Evolutionary conservation across 2,113 vertebrate genomes (phyloP).

Genomic region (Ceyx margarethae): DNA sequence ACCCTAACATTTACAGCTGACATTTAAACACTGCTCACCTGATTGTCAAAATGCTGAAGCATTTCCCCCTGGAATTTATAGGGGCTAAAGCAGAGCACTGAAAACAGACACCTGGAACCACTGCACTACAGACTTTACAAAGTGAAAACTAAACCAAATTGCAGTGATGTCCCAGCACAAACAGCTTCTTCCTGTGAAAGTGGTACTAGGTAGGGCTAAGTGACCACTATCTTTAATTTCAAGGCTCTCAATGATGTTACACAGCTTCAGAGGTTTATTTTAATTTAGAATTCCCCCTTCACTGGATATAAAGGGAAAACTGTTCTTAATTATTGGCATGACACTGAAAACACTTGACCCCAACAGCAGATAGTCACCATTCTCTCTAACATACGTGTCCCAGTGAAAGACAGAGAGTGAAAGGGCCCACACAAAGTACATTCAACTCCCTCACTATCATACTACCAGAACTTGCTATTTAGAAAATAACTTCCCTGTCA

Average conservation of each 20-base stretch:
- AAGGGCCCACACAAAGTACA: background rate
- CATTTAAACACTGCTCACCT: background rate
- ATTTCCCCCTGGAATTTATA: background rate
- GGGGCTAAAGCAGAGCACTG: background rate
- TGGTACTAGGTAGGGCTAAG: fast-evolving
- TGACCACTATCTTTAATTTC: background rate
- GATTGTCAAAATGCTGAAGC: background rate
- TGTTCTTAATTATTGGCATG: background rate
- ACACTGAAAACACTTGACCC: background rate
- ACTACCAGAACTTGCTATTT: background rate
- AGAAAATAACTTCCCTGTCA: conserved; percentile 3
- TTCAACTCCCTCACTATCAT: background rate
- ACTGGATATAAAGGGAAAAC: background rate
- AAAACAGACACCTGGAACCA: background rate
- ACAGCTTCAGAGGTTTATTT: background rate
- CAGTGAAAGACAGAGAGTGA: background rate
- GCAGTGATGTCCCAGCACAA: background rate
- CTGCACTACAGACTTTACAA: background rate
- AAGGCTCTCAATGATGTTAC: background rate
- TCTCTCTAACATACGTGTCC: background rate
- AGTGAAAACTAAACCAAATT: background rate
- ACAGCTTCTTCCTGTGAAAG: background rate
- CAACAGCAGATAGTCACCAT: background rate
- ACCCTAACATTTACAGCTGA: background rate
- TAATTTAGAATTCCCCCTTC: background rate